Evolutionary conservation across 2,113 vertebrate genomes (phyloP).

Genomic region (Cinclus cinclus): DNA sequence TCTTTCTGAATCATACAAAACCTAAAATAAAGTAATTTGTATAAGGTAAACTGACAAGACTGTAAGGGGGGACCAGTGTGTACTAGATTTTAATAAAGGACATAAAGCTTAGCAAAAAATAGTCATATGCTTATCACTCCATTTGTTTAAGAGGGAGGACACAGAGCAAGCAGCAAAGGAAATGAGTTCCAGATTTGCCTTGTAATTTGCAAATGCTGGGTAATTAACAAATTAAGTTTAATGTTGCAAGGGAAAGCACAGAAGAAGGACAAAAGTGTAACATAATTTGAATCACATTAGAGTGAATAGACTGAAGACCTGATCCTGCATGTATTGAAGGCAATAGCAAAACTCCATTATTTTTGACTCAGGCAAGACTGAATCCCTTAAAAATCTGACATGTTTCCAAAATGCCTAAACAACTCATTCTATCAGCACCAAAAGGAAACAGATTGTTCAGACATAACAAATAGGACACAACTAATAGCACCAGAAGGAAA

Average conservation of each 20-base stretch:
- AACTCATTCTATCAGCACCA: background rate
- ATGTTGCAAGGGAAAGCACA: conserved; percentile 43
- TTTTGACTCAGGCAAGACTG: background rate
- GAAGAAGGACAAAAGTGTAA: conserved; percentile 39
- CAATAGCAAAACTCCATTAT: conserved; percentile 27
- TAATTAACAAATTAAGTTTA: conserved; percentile 63
- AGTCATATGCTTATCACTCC: background rate
- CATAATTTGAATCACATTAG: conserved; percentile 35
- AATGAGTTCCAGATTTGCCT: conserved; percentile 18
- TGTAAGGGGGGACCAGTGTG: background rate
- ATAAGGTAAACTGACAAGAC: background rate
- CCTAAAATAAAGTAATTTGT: background rate
- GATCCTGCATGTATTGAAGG: background rate
- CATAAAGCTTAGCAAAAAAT: background rate
- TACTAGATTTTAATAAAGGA: background rate
- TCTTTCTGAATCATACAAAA: background rate
- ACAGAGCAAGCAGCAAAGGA: background rate
- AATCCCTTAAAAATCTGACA: background rate
- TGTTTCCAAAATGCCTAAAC: conserved; percentile 11
- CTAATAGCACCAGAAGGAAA: background rate
- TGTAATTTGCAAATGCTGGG: conserved; percentile 14
- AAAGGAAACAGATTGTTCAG: background rate
- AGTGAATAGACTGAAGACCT: conserved; percentile 18
- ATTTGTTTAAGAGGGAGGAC: conserved; percentile 6
- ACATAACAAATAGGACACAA: background rate